Base-by-base conservation (phyloP, 2,797 vertebrate genomes). In the Myiotriccus ornatus region DNA sequence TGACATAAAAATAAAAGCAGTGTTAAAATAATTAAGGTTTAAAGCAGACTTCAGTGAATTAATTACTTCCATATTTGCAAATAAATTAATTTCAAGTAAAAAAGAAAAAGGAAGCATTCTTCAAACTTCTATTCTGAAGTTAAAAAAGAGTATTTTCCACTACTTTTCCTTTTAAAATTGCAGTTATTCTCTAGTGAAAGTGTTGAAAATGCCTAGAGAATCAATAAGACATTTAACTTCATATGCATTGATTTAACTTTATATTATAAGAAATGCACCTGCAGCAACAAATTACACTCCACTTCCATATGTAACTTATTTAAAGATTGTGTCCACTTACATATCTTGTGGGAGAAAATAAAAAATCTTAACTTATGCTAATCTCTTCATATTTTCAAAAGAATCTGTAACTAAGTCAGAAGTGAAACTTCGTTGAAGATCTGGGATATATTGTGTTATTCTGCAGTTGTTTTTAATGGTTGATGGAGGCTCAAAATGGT, bases 21-120 rank as follows among this genome's bases (percentile, higher is more conserved):
- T 55, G 52, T 90, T 93, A 65, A 96, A 94, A 96, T 84, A 91
- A 76, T 86, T 59, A 86, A 77, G n/a, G n/a, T 62, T 88, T 71
- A 90, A 85, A 95, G 83, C 16, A 49, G 10, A 84, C 23, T 60
- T 90, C 55, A 59, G 30, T 47, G 57, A 92, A 83, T 60, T 59
- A 74, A 62, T 73, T 80, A 73, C 69, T 95, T 95, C 30, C 24
- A 46, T 49, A 87, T 85, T 91, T 93, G 53, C 91, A 78, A 87
- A 91, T 55, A 71, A 81, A 71, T 39, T 87, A 73, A 93, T 89
- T 92, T 91, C 34, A 93, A 79, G 37, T 32, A 65, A 43, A 76
- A 79, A 80, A 34, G 35, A 44, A 84, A 90, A 76, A 63, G 24
- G 5, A 94, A 57, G 7, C 0, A 3, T 80, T 77, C 27, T 88